Conservation (phyloP, 1,140 invertebrate species). For the Diuraphis noxia region DNA sequence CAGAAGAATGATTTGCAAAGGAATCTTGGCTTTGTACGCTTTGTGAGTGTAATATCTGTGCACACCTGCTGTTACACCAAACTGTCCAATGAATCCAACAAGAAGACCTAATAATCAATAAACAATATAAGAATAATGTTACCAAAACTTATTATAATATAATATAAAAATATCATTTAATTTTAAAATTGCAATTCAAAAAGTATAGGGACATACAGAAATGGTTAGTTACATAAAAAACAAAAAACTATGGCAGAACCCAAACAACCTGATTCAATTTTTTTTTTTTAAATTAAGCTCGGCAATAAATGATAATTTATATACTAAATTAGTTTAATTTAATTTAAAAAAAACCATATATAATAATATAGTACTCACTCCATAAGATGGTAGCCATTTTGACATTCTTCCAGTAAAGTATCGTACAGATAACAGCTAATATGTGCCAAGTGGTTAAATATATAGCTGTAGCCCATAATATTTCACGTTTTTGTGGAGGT, state of each 20-base stretch:
- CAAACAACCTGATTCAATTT: neutral
- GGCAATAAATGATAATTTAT: neutral
- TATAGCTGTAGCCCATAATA: slow-evolving; percentile 44
- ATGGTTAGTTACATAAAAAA: neutral
- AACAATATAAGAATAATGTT: neutral
- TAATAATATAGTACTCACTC: slow-evolving; percentile 7
- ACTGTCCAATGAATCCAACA: slow-evolving; percentile 63
- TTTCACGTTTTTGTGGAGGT: slow-evolving; percentile 36
- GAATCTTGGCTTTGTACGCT: slow-evolving; percentile 78
- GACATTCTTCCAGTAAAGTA: slow-evolving; percentile 43
- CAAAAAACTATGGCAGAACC: neutral
- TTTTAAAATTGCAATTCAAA: no score
- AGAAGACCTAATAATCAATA: slow-evolving; percentile 61
- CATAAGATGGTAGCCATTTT: slow-evolving; percentile 21
- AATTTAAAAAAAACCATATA: neutral
- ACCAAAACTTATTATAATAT: neutral
- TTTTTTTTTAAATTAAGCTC: neutral
- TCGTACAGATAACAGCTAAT: slow-evolving; percentile 23
- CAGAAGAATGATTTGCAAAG: slow-evolving; percentile 67
- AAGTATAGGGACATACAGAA: neutral
- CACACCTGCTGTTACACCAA: slow-evolving; percentile 79
- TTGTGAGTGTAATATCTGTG: slow-evolving; percentile 83
- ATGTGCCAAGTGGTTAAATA: slow-evolving; percentile 32
- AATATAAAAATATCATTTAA: neutral
- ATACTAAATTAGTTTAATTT: neutral